Percentiles rank a stretch among this genome's conserved stretches.
These are phyloP conservation scores for Bombus picipes DNA, from an alignment of 1,140 invertebrate genomes.

Conservation along the genomic window DNA sequence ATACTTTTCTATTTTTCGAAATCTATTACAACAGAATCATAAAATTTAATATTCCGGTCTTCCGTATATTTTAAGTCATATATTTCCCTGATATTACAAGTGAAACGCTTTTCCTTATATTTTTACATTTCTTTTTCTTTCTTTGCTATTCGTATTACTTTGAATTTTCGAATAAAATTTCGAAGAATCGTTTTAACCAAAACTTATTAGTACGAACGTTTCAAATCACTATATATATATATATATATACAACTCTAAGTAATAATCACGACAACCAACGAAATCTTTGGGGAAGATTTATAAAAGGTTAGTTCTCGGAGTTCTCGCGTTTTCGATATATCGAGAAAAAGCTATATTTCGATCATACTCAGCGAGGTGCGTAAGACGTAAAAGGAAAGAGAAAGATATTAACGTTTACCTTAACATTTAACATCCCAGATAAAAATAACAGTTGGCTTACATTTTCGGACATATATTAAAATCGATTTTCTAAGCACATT, in stretches of 20 bases:
- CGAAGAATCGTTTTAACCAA: not conserved
- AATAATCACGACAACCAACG: not conserved
- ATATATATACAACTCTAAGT: not conserved
- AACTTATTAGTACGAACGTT: not conserved
- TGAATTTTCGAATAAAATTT: not conserved
- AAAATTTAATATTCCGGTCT: not conserved
- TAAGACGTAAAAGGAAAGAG: not conserved
- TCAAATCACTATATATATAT: not conserved
- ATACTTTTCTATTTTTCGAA: not conserved
- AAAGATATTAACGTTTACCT: not conserved
- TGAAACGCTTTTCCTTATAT: not conserved
- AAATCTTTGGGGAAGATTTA: constrained; percentile 2
- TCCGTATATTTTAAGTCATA: not conserved
- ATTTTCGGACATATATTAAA: not conserved
- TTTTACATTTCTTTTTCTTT: not conserved
- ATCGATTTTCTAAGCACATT: not conserved
- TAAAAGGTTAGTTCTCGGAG: too few species aligned
- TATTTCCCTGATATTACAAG: not conserved
- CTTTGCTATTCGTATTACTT: not conserved
- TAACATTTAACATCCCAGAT: not conserved
- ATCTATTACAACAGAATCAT: not conserved
- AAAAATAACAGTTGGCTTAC: not conserved
- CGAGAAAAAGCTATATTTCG: not conserved
- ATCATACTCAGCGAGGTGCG: not conserved
- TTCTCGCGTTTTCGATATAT: not conserved